A percentile compares a stretch with the other conserved stretches of the same genome.
Conservation (phyloP, 2,797 vertebrate species). For the Lateolabrax maculatus region DNA sequence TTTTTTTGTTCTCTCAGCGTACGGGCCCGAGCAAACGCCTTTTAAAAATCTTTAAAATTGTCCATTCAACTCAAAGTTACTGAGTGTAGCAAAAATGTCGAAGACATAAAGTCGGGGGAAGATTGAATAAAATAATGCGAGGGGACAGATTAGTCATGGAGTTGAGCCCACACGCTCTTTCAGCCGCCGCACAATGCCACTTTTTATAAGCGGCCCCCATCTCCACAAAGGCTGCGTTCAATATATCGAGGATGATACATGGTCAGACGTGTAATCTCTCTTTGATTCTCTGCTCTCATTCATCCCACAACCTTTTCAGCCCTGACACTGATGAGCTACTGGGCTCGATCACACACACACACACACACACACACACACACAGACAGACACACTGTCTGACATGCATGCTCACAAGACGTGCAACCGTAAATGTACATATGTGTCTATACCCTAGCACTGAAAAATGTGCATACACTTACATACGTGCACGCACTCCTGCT, state of each 20-base stretch:
- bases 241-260: conserved; percentile 99
- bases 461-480: conserved; percentile 23
- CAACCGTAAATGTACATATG: conserved; percentile 41
- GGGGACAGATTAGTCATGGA: conserved; percentile 99
- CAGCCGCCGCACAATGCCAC: conserved; percentile 96
- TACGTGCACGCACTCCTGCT: conserved; percentile 15
- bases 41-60: conserved; percentile 99
- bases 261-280: conserved; percentile 99
- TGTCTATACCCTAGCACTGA: conserved; percentile 50
- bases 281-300: conserved; percentile 98
- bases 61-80: conserved; percentile 99
- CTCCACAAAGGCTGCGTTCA: conserved; percentile 99
- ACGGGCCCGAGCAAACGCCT: conserved; percentile 95
- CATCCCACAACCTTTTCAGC: conserved; percentile 98
- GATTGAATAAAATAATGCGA: conserved; percentile 99
- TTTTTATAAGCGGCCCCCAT: conserved; percentile 97
- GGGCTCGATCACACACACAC: conserved; percentile 82
- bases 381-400: conserved; percentile 27
- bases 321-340: conserved; percentile 98
- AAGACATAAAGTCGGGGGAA: conserved; percentile 99
- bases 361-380: conserved; percentile 30
- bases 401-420: conserved; percentile 25
- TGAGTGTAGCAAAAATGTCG: conserved; percentile 99
- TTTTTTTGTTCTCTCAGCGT: conserved; percentile 88
- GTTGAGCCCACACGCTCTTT: conserved; percentile 98